phyloP scores from a whole-genome alignment of 1,140 invertebrate species.

The Sweltsa coloradensis region DNA sequence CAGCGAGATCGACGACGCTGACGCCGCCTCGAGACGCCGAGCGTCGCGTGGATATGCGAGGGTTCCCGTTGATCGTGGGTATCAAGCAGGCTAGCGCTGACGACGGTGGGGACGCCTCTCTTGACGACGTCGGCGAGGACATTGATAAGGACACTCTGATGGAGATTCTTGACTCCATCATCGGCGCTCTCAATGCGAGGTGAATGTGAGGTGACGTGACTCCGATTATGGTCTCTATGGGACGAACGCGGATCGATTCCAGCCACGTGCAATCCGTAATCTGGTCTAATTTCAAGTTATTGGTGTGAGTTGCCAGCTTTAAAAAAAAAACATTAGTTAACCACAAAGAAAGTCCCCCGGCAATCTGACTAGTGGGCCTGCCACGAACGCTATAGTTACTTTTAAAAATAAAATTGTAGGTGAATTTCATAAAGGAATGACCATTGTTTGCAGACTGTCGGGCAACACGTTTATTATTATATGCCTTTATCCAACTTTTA shows the following conservation, averaged over 20 bases:
- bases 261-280: background rate
- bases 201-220: conserved; percentile 12
- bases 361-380: background rate
- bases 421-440: no score
- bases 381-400: no score
- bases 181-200: conserved; percentile 30
- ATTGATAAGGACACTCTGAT: conserved; percentile 27
- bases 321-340: background rate
- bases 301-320: background rate
- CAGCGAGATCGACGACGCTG: conserved; percentile 15
- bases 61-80: conserved; percentile 28
- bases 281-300: background rate
- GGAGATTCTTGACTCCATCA: conserved; percentile 28
- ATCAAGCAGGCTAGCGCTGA: conserved; percentile 28
- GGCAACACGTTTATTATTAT: no score
- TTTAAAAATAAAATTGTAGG: no score
- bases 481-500: no score
- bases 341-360: background rate
- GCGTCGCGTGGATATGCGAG: conserved; percentile 27
- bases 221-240: background rate
- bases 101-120: conserved; percentile 20
- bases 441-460: no score
- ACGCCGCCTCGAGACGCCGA: conserved; percentile 22
- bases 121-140: conserved; percentile 18
- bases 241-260: background rate